Percentiles rank a stretch among this genome's conserved stretches.
Conservation (phyloP, 2,888 invertebrate genomes). For the Odontomyia ornata region DNA sequence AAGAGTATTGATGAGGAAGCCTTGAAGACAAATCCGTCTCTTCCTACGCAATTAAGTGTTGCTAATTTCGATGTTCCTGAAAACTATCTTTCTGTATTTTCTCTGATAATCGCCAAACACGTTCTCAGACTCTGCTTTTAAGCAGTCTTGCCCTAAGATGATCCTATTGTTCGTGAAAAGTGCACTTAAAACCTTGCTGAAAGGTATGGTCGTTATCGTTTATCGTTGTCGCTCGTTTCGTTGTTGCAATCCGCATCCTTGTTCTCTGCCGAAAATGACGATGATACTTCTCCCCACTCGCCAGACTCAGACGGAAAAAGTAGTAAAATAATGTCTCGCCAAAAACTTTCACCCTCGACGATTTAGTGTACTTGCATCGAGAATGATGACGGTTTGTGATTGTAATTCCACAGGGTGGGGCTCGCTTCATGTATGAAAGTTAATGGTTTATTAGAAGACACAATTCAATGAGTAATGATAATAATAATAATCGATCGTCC, state of each 20-base stretch:
- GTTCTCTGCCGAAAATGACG: background rate
- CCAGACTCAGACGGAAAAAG: background rate
- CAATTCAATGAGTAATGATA: too few species aligned
- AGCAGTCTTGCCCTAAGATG: too few species aligned
- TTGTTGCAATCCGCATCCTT: background rate
- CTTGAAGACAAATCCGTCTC: too few species aligned
- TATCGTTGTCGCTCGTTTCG: background rate
- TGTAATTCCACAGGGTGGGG: background rate
- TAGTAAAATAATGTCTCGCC: constrained; percentile 26
- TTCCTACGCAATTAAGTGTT: too few species aligned
- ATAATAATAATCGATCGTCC: too few species aligned
- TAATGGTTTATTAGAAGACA: too few species aligned
- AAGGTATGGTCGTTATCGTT: background rate
- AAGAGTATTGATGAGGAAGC: too few species aligned
- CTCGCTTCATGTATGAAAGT: background rate
- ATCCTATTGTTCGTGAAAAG: background rate
- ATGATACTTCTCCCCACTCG: background rate
- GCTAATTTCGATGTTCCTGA: too few species aligned
- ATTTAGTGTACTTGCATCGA: background rate
- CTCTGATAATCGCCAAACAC: too few species aligned
- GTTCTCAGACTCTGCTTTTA: too few species aligned
- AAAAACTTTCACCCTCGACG: constrained; percentile 22
- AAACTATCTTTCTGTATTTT: too few species aligned
- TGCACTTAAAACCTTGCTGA: background rate
- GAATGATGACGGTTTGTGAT: too few species aligned